Percentiles rank a stretch among this genome's conserved stretches.
phyloP scores from a whole-genome alignment of 2,797 vertebrate genomes.

The Novumbra hubbsi region DNA sequence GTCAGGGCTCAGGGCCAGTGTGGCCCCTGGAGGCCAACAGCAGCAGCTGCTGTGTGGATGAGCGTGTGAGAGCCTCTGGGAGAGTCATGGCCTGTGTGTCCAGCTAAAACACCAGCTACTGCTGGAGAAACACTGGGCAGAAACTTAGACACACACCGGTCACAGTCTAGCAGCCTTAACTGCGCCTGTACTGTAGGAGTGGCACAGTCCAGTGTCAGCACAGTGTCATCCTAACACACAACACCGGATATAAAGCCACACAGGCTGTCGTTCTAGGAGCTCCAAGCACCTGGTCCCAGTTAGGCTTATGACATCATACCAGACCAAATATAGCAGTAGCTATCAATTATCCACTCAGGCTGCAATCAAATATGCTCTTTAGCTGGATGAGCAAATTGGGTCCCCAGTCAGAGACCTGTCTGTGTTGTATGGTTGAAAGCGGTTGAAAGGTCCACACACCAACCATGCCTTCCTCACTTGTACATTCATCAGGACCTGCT shows the following conservation, averaged over 20 bases:
- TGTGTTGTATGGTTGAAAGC: not conserved
- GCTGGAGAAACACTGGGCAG: constrained; percentile 37
- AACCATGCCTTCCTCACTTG: not conserved
- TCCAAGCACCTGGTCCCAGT: not conserved
- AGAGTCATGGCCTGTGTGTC: constrained; percentile 49
- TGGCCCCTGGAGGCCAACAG: constrained; percentile 50
- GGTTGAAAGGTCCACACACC: not conserved
- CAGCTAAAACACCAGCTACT: constrained; percentile 58
- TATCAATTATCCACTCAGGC: not conserved
- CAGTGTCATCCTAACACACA: not conserved
- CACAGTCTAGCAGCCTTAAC: constrained; percentile 47
- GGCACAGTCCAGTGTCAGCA: not conserved
- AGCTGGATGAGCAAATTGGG: not conserved
- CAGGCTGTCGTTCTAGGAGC: not conserved
- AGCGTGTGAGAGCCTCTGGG: constrained; percentile 48
- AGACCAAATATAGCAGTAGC: not conserved
- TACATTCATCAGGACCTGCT: not conserved
- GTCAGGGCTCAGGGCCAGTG: constrained; percentile 40
- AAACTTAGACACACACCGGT: constrained; percentile 45
- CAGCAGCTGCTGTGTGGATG: constrained; percentile 65
- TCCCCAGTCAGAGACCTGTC: not conserved
- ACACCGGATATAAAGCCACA: not conserved
- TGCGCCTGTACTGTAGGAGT: constrained; percentile 16
- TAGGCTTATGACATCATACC: not conserved
- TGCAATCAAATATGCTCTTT: constrained; percentile 6